A percentile compares a stretch with the other conserved stretches of the same genome.
phyloP scores from a whole-genome alignment of 2,888 invertebrate species.

The Bellardia pandia region DNA sequence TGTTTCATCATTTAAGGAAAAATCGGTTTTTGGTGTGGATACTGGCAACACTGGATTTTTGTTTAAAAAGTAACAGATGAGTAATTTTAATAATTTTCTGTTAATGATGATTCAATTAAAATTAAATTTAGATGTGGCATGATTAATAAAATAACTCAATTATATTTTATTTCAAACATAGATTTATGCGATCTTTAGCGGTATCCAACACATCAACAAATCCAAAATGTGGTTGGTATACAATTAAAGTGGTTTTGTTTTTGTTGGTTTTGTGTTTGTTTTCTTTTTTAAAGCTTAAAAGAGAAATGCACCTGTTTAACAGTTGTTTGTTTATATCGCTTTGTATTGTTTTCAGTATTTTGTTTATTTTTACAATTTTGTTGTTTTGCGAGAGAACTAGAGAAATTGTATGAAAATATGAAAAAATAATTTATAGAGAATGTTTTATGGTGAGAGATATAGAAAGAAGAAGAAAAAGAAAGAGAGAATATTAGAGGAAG shows the following conservation, averaged over 20 bases:
- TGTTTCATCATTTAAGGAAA: too few relatives aligned
- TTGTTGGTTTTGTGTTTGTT: neutral
- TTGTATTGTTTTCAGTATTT: conserved; percentile 27
- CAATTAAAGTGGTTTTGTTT: neutral
- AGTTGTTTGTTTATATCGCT: conserved; percentile 32
- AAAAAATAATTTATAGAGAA: neutral
- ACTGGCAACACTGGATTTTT: too few relatives aligned
- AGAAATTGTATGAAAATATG: conserved; percentile 11
- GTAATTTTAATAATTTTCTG: neutral
- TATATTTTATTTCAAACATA: conserved; percentile 19
- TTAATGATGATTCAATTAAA: conserved; percentile 8
- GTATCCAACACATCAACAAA: conserved; percentile 2
- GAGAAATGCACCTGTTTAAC: conserved; percentile 54
- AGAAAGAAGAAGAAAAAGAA: neutral
- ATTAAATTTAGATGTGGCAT: conserved; percentile 22
- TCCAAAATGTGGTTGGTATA: neutral
- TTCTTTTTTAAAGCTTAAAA: neutral
- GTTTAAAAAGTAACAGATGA: neutral
- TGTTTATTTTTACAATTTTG: conserved; percentile 46
- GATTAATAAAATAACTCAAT: conserved; percentile 10
- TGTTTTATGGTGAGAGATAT: neutral
- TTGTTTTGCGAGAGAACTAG: conserved; percentile 19
- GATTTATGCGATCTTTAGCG: conserved; percentile 4
- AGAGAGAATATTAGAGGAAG: neutral
- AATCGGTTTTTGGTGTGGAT: too few relatives aligned